phyloP scores from a whole-genome alignment of 2,797 vertebrate species.

The Enteromius trimaculatus region DNA sequence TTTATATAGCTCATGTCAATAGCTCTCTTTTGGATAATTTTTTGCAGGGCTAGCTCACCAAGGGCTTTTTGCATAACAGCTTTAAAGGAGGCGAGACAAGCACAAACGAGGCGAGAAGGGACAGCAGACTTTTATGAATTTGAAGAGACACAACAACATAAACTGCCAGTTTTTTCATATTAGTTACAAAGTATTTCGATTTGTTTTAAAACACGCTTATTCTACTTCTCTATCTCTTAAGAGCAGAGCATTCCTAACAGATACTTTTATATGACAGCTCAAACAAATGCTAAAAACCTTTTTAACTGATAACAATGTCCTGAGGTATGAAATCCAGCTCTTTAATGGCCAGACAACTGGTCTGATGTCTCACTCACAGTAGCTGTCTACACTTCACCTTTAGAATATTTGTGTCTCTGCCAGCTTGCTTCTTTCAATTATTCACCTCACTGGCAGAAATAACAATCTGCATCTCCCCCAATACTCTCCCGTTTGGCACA shows the following conservation, averaged over 20 bases:
- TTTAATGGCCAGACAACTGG: constrained; percentile 73
- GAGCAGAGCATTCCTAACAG: background rate
- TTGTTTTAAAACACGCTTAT: background rate
- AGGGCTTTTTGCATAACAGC: constrained; percentile 9
- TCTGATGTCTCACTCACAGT: constrained; percentile 67
- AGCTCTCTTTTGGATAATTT: background rate
- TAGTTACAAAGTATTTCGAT: background rate
- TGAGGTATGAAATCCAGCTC: constrained; percentile 37
- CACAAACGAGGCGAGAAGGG: background rate
- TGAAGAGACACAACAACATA: background rate
- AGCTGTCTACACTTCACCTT: constrained; percentile 76
- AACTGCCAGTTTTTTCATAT: background rate
- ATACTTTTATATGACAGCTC: background rate
- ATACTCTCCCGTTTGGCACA: constrained; percentile 55
- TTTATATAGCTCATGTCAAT: constrained; percentile 23
- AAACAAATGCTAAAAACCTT: background rate
- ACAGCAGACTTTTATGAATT: background rate
- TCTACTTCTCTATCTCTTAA: background rate
- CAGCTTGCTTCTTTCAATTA: constrained; percentile 82
- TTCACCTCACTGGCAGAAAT: constrained; percentile 73
- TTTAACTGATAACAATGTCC: constrained; percentile 29
- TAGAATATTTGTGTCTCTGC: constrained; percentile 79
- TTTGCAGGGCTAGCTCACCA: background rate
- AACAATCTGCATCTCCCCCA: constrained; percentile 49
- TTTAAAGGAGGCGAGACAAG: background rate